phyloP scores from a whole-genome alignment of 1,140 invertebrate species.

The Saxidomus purpurata region DNA sequence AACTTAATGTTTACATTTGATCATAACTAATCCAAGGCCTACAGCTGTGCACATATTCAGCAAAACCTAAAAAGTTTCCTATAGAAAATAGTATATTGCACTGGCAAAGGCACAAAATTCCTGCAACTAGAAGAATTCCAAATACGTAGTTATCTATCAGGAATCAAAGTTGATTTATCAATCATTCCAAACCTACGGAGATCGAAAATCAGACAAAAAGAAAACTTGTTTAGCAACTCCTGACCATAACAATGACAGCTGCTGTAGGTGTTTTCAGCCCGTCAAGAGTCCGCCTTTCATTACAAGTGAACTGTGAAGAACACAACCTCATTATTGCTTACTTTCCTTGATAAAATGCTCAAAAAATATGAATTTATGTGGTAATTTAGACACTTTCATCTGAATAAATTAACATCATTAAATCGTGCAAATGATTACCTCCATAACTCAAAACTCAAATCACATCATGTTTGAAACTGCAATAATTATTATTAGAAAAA shows the following conservation, averaged over 20 bases:
- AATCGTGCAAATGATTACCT: no score
- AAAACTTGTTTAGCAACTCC: constrained; percentile 5
- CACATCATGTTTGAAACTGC: no score
- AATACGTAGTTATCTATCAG: constrained; percentile 17
- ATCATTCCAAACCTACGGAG: not conserved
- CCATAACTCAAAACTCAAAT: no score
- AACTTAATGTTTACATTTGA: not conserved
- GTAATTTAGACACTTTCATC: constrained; percentile 9
- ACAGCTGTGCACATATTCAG: constrained; percentile 35
- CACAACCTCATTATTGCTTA: not conserved
- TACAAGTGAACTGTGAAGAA: not conserved
- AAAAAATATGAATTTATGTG: not conserved
- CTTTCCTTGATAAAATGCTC: no score
- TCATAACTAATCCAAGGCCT: not conserved
- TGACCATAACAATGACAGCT: not conserved
- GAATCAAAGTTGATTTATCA: constrained; percentile 5
- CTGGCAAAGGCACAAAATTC: not conserved
- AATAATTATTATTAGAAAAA: no score
- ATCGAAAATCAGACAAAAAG: not conserved
- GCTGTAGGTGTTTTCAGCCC: not conserved
- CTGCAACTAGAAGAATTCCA: constrained; percentile 36
- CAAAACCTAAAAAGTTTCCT: not conserved
- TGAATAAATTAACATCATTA: constrained; percentile 26
- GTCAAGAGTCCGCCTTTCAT: not conserved
- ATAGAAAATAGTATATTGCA: not conserved